These are phyloP conservation scores for Platerodrilus igneus DNA, from an alignment of 2,888 invertebrate genomes.

Conservation along the genomic window DNA sequence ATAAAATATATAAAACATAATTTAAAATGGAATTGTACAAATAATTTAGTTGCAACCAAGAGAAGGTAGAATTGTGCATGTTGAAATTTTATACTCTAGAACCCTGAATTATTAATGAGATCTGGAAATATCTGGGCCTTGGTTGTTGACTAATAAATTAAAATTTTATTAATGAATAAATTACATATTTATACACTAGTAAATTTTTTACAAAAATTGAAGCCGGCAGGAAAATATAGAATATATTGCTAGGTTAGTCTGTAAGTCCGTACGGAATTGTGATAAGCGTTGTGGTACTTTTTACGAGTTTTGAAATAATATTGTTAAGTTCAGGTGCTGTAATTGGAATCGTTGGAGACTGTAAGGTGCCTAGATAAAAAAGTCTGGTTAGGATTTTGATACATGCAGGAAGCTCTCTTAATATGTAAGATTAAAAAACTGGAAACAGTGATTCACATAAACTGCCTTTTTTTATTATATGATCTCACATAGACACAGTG, in stretches of 20 bases:
- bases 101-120: too few species aligned
- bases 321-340: constrained; percentile 33
- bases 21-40: too few species aligned
- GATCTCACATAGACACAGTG: constrained; percentile 47
- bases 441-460: constrained; percentile 17
- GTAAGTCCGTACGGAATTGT: constrained; percentile 25
- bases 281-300: constrained; percentile 40
- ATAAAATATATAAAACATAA: too few species aligned
- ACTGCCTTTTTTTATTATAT: constrained; percentile 28
- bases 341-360: constrained; percentile 36
- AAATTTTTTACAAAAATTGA: constrained; percentile 11
- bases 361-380: constrained; percentile 45
- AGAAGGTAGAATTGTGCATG: too few species aligned
- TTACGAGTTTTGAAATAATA: constrained; percentile 32
- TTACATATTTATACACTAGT: constrained; percentile 19
- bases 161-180: constrained; percentile 19
- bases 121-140: constrained; percentile 22
- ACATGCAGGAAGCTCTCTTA: constrained; percentile 40
- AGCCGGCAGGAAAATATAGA: constrained; percentile 6
- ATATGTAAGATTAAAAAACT: too few species aligned
- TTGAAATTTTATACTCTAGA: too few species aligned
- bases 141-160: constrained; percentile 20
- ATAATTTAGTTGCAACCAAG: too few species aligned
- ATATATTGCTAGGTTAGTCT: constrained; percentile 16
- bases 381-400: constrained; percentile 28